phyloP scores from a whole-genome alignment of 1,140 invertebrate species.

The Aradophagus sp. region DNA sequence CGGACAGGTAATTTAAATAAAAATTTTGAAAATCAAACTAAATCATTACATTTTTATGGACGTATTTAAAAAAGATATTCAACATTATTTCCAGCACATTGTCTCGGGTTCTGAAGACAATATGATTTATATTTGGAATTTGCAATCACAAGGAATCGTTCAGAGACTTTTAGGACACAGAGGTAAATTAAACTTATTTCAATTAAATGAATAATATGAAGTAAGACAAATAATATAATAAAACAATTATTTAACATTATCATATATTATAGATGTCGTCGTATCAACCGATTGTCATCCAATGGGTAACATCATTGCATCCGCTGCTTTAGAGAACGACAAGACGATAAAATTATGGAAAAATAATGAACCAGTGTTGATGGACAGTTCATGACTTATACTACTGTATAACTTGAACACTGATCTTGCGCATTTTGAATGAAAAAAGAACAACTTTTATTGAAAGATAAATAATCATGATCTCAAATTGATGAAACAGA shows the following conservation, averaged over 20 bases:
- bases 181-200: constrained; percentile 74
- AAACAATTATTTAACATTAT: not conserved
- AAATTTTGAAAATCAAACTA: not conserved
- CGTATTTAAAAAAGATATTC: constrained; percentile 1
- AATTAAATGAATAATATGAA: too few relatives aligned
- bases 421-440: too few relatives aligned
- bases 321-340: constrained; percentile 96
- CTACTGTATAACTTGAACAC: too few relatives aligned
- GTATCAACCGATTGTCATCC: constrained; percentile 98
- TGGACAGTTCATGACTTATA: too few relatives aligned
- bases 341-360: constrained; percentile 99
- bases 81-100: constrained; percentile 86
- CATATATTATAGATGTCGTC: constrained; percentile 87
- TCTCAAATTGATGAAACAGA: too few relatives aligned
- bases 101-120: constrained; percentile 99
- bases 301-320: constrained; percentile 98
- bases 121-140: constrained; percentile 99
- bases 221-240: constrained; percentile 1
- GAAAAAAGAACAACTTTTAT: too few relatives aligned
- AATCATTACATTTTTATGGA: too few relatives aligned
- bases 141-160: constrained; percentile 99
- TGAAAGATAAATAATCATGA: too few relatives aligned
- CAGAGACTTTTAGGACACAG: constrained; percentile 97
- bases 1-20: constrained; percentile 6
- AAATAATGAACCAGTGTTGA: too few relatives aligned